Base-by-base conservation (phyloP, 2,797 vertebrate genomes). In the Choloepus didactylus region DNA sequence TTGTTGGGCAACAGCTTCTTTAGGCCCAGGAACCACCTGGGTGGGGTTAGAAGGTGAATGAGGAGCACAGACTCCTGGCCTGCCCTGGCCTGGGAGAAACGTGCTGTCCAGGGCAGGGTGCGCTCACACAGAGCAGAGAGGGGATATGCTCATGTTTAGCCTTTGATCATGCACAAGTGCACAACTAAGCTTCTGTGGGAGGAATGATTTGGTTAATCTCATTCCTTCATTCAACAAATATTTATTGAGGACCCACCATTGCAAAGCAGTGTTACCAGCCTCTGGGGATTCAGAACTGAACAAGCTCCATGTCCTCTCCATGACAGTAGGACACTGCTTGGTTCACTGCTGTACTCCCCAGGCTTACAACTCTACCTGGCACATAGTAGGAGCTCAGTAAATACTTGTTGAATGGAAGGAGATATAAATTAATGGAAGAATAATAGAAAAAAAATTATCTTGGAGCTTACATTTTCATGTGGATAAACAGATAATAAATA, bases 1-100 rank as follows among this genome's bases (percentile, higher is more conserved):
- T 27, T 31, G 25, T 5, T 29, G n/a, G 29, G 62, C 41, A 2
- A 2, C 8, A 4, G n/a, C 27, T 18, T 19, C 59, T 59, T 9
- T 2, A 2, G 29, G 23, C 23, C 15, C 38, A 0, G 25, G 2
- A 31, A 31, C 5, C 5, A 27, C 31, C 29, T 10, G 38, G 44
- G n/a, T 38, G 10, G 2, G 31, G 7, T 79, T 25, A 19, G 44
- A 31, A 66, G 44, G 80, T 9, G 29, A 14, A 41, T n/a, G 60
- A 23, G 79, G 9, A 44, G 73, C 23, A 72, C 23, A 72, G 38
- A 46, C 54, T 4, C 38, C 41, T 9, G 3, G 44, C 44, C 27
- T 49, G 27, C 72, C 41, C 44, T 18, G 25, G 7, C 44, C 72
- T 46, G 44, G 44, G 44, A 44, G 72, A 14, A 29, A 46, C 25